Conservation (phyloP, 2,113 vertebrate species). For the Mesitornis unicolor region DNA sequence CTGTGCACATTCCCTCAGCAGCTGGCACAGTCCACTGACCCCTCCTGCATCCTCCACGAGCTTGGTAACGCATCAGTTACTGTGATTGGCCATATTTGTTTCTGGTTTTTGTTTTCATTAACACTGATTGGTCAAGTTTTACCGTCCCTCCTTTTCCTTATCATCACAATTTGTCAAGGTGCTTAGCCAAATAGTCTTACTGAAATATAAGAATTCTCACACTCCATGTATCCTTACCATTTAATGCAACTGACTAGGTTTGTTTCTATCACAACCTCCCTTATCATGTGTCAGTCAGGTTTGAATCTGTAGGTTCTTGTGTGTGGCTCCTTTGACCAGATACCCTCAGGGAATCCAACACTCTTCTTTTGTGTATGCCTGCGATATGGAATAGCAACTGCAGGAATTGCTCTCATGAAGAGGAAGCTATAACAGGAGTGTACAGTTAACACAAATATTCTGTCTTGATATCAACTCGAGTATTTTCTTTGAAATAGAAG, state of each 20-base stretch:
- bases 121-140: neutral
- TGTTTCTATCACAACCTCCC: neutral
- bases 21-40: neutral
- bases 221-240: neutral
- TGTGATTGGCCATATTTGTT: neutral
- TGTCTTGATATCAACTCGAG: neutral
- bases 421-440: neutral
- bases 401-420: neutral
- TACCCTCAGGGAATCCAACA: neutral
- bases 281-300: neutral
- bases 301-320: neutral
- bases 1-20: neutral
- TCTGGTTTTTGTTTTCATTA: neutral
- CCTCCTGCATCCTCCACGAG: neutral
- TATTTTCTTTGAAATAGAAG: neutral
- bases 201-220: neutral
- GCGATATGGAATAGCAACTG: rapidly evolving
- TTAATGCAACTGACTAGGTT: neutral
- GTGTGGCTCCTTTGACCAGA: neutral
- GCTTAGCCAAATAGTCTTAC: neutral
- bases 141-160: neutral
- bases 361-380: neutral
- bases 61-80: rapidly evolving
- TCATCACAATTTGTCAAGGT: neutral
- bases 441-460: neutral